Evolutionary conservation across 2,113 vertebrate genomes (phyloP).

Genomic region (Spea multiplicata): DNA sequence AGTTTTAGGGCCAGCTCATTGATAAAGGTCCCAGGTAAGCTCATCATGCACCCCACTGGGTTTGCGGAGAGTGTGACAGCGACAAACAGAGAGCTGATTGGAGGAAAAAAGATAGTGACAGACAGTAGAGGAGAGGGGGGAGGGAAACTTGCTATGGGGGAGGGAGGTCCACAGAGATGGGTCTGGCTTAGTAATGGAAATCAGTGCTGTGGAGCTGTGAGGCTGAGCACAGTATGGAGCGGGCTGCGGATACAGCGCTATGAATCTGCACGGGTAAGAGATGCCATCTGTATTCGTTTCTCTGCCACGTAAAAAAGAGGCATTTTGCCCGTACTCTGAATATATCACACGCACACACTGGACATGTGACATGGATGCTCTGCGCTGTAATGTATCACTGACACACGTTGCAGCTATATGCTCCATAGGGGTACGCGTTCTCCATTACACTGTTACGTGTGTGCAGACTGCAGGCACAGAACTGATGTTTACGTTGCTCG

Average conservation of each 20-base stretch:
- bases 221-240: not conserved
- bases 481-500: not conserved
- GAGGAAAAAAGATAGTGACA: conserved; percentile 19
- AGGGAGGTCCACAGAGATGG: conserved; percentile 15
- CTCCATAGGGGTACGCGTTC: too few species aligned
- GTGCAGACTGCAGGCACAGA: not conserved
- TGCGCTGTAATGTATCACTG: too few species aligned
- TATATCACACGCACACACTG: not conserved
- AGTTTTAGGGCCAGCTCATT: too few species aligned
- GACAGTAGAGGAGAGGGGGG: not conserved
- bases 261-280: conserved; percentile 28
- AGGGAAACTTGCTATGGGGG: conserved; percentile 23
- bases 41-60: conserved; percentile 14
- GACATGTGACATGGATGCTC: not conserved
- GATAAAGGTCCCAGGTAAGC: not conserved
- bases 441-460: not conserved
- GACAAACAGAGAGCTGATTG: conserved; percentile 10
- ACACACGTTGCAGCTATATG: too few species aligned
- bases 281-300: not conserved
- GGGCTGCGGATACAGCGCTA: conserved; percentile 11
- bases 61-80: conserved; percentile 5
- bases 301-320: not conserved
- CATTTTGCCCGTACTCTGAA: too few species aligned
- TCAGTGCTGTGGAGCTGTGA: conserved; percentile 20
- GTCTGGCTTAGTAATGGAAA: conserved; percentile 26